Percentiles rank a stretch among this genome's conserved stretches.
These are phyloP conservation scores for Tachina fera DNA, from an alignment of 2,888 invertebrate species.

Conservation along the genomic window DNA sequence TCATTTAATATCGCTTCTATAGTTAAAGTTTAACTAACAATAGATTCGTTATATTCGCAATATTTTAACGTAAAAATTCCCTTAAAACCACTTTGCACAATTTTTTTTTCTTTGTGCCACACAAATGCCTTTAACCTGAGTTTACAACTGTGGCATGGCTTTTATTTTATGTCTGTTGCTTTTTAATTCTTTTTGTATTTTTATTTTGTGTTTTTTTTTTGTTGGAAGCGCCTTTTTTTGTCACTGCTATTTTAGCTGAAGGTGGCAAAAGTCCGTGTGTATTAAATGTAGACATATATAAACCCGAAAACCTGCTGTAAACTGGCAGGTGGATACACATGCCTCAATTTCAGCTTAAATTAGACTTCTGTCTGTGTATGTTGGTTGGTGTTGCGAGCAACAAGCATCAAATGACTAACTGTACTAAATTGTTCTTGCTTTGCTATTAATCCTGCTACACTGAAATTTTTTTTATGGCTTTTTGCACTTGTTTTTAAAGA, in stretches of 20 bases:
- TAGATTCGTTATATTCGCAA: no score
- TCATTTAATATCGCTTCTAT: no score
- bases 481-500: constrained; percentile 32
- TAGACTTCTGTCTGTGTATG: constrained; percentile 24
- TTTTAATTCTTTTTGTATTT: constrained; percentile 38
- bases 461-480: not conserved
- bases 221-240: not conserved
- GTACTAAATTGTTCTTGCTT: constrained; percentile 7
- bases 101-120: not conserved
- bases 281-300: not conserved
- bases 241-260: constrained; percentile 4
- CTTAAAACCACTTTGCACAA: constrained; percentile 33
- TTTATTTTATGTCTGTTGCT: constrained; percentile 61
- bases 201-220: constrained; percentile 1
- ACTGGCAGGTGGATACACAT: constrained; percentile 4
- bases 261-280: constrained; percentile 27
- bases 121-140: constrained; percentile 33
- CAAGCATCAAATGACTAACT: constrained; percentile 61
- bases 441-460: constrained; percentile 16
- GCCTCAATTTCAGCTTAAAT: constrained; percentile 18
- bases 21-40: no score
- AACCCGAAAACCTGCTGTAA: constrained; percentile 1
- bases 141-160: constrained; percentile 42
- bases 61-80: not conserved
- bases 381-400: constrained; percentile 33